A percentile compares a stretch with the other conserved stretches of the same genome.
Evolutionary conservation across 2,888 invertebrate genomes (phyloP).

Genomic region (Macrostomum cliftonense): DNA sequence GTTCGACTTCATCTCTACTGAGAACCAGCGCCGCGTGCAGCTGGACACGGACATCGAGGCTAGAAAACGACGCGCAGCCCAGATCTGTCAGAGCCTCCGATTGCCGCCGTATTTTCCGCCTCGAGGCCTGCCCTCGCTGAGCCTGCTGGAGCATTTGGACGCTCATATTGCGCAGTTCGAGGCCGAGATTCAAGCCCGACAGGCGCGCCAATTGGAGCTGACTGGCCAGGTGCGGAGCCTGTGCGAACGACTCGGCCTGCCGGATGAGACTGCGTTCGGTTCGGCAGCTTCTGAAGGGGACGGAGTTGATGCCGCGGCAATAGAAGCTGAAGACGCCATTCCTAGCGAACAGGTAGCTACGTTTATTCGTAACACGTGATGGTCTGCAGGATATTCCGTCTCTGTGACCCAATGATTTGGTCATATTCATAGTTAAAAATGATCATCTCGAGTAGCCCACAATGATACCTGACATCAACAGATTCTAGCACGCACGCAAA

Average conservation of each 20-base stretch:
- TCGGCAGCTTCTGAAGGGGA: not conserved
- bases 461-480: no score
- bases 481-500: no score
- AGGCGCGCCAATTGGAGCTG: no score
- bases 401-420: no score
- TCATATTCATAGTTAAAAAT: no score
- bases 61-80: conserved; percentile 6
- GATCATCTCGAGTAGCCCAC: no score
- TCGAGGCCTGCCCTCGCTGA: conserved; percentile 4
- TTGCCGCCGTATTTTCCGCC: conserved; percentile 10
- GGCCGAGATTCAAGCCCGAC: not conserved
- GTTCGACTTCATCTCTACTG: conserved; percentile 1
- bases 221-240: no score
- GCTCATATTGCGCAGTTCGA: not conserved
- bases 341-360: no score
- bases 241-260: no score
- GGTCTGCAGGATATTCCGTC: no score
- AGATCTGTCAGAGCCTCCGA: conserved; percentile 5
- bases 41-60: conserved; percentile 8
- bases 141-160: conserved; percentile 1
- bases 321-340: no score
- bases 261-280: not conserved
- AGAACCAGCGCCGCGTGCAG: conserved; percentile 8
- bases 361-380: no score
- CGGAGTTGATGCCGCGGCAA: not conserved